A percentile compares a stretch with the other conserved stretches of the same genome.
These are phyloP conservation scores for Lymantria monacha DNA, from an alignment of 2,888 invertebrate genomes.

Conservation along the genomic window DNA sequence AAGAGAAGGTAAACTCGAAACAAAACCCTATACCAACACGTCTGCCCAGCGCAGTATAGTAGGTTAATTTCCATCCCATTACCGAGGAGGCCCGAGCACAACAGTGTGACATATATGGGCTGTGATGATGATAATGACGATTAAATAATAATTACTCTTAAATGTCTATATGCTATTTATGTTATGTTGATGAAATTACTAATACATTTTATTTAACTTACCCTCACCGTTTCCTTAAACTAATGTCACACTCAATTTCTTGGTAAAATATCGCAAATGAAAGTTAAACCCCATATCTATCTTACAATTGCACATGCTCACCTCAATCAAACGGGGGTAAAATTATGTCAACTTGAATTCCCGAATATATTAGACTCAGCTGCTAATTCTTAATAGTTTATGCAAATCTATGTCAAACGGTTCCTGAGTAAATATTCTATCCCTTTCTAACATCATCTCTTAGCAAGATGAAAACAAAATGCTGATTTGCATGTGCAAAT, in stretches of 20 bases:
- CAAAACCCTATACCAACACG: no score
- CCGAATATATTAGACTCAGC: constrained; percentile 55
- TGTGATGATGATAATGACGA: no score
- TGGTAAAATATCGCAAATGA: constrained; percentile 8
- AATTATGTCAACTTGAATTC: constrained; percentile 24
- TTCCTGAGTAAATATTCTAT: constrained; percentile 38
- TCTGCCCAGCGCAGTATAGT: no score
- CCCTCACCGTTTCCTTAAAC: neutral
- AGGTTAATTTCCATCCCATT: no score
- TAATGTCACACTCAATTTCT: neutral
- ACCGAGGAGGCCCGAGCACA: no score
- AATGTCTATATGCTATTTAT: no score
- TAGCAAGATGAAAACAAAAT: constrained; percentile 71
- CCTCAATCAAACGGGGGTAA: constrained; percentile 16
- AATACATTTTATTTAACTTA: neutral
- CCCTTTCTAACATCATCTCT: constrained; percentile 42
- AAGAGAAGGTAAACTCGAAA: no score
- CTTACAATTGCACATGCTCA: constrained; percentile 7
- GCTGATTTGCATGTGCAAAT: constrained; percentile 80
- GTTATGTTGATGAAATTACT: no score
- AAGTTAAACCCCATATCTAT: constrained; percentile 8
- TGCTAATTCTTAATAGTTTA: constrained; percentile 77
- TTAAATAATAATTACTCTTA: no score
- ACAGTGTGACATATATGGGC: no score
- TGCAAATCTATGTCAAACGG: constrained; percentile 64